A percentile compares a stretch with the other conserved stretches of the same genome.
Conservation (phyloP, 2,113 vertebrate genomes). For the Argyrosomus japonicus region DNA sequence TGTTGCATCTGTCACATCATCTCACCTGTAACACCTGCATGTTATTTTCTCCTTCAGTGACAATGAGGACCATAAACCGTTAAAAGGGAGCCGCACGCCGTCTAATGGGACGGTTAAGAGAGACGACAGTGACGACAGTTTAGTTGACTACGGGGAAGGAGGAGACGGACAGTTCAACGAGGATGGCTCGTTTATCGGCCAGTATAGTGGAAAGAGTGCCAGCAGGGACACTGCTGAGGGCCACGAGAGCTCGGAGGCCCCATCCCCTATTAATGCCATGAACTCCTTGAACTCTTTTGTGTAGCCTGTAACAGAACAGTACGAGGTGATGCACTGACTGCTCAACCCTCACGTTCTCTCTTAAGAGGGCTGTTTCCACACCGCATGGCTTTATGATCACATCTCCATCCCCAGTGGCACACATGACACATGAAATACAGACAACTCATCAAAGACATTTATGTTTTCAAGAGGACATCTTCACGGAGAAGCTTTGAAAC, state of each 20-base stretch:
- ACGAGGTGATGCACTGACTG: conserved; percentile 45
- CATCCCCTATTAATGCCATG: conserved; percentile 94
- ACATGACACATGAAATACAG: conserved; percentile 5
- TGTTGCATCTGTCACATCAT: conserved; percentile 73
- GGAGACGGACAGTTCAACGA: conserved; percentile 99
- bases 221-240: conserved; percentile 93
- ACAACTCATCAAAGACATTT: conserved; percentile 14
- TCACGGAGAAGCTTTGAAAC: conserved; percentile 28
- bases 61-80: conserved; percentile 97
- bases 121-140: conserved; percentile 97
- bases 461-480: conserved; percentile 19
- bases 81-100: conserved; percentile 95
- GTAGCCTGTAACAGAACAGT: conserved; percentile 75
- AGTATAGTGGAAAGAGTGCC: conserved; percentile 95
- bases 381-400: conserved; percentile 70
- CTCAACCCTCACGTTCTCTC: conserved; percentile 41
- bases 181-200: conserved; percentile 98
- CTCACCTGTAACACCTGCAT: conserved; percentile 84
- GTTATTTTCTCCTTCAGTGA: conserved; percentile 91
- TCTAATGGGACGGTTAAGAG: conserved; percentile 98
- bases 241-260: conserved; percentile 96
- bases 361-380: conserved; percentile 32
- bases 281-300: conserved; percentile 95
- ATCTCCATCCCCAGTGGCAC: conserved; percentile 31
- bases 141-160: conserved; percentile 98